Conservation (phyloP, 2,888 invertebrate species). For the Cantharis rustica region DNA sequence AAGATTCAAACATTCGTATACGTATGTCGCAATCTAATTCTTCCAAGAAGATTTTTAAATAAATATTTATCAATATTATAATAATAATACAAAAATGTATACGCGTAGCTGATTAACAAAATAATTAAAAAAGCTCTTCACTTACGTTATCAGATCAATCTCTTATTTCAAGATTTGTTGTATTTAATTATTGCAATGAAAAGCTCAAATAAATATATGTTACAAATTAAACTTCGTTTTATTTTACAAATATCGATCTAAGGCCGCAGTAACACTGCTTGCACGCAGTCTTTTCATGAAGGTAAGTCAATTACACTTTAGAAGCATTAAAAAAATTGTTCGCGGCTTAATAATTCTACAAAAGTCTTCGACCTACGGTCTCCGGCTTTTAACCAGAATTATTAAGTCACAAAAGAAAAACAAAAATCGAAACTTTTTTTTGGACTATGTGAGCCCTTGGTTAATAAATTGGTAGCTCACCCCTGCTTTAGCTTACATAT, state of each 20-base stretch:
- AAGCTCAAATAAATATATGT: slow-evolving; percentile 88
- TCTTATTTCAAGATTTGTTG: slow-evolving; percentile 85
- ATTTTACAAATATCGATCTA: background rate
- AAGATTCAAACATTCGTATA: slow-evolving; percentile 69
- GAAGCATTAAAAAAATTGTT: too few relatives aligned
- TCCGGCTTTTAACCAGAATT: too few relatives aligned
- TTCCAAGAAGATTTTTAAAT: slow-evolving; percentile 60
- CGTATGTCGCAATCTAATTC: slow-evolving; percentile 71
- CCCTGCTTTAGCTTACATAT: too few relatives aligned
- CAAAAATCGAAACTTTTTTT: too few relatives aligned
- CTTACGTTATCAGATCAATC: slow-evolving; percentile 75
- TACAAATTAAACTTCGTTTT: slow-evolving; percentile 63
- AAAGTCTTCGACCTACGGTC: too few relatives aligned
- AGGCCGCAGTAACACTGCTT: background rate
- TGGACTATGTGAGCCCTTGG: too few relatives aligned
- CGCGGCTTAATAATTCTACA: too few relatives aligned
- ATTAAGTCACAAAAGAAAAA: too few relatives aligned
- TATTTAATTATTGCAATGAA: slow-evolving; percentile 79
- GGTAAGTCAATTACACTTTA: background rate
- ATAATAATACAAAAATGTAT: slow-evolving; percentile 75
- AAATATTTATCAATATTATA: slow-evolving; percentile 60
- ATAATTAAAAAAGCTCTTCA: slow-evolving; percentile 63
- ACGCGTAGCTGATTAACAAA: slow-evolving; percentile 69
- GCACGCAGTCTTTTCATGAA: background rate
- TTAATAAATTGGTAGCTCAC: too few relatives aligned